Percentiles rank a stretch among this genome's conserved stretches.
Conservation (phyloP, 2,888 invertebrate genomes). For the Teleiodes luculella region DNA sequence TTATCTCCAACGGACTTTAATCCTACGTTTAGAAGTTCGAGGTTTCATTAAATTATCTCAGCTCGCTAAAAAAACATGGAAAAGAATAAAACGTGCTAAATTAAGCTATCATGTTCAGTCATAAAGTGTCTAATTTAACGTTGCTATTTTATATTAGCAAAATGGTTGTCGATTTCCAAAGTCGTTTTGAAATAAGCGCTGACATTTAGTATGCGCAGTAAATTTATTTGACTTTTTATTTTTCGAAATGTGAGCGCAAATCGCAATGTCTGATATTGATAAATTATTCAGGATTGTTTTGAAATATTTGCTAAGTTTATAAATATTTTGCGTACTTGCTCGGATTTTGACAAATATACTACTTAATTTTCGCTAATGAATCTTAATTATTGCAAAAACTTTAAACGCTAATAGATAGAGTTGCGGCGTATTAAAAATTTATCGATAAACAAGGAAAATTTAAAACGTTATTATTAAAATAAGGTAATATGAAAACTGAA, state of each 20-base stretch:
- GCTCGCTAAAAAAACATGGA: slow-evolving; percentile 42
- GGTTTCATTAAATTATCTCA: slow-evolving; percentile 43
- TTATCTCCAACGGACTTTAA: slow-evolving; percentile 50
- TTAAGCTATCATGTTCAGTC: slow-evolving; percentile 64
- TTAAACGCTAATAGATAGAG: slow-evolving; percentile 50
- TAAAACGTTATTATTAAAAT: not conserved
- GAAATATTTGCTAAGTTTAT: slow-evolving; percentile 57
- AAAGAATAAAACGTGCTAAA: slow-evolving; percentile 53
- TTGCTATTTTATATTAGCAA: slow-evolving; percentile 58
- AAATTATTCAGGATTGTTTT: slow-evolving; percentile 54
- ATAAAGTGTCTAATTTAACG: slow-evolving; percentile 65
- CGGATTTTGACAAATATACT: slow-evolving; percentile 75
- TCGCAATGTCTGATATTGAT: slow-evolving; percentile 44
- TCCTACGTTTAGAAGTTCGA: slow-evolving; percentile 48
- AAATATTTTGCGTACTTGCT: slow-evolving; percentile 63
- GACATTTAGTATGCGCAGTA: slow-evolving; percentile 59
- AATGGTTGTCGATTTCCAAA: slow-evolving; percentile 57
- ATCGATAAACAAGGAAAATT: not conserved
- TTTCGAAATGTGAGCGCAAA: slow-evolving; percentile 18
- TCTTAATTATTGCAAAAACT: slow-evolving; percentile 57
- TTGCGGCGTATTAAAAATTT: too few species aligned
- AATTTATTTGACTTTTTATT: slow-evolving; percentile 37
- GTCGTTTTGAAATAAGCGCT: slow-evolving; percentile 52
- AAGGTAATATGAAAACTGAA: too few species aligned
- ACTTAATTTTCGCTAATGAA: slow-evolving; percentile 77